These are phyloP conservation scores for Aplidium turbinatum DNA, from an alignment of 23 tunicate genomes.

Conservation along the genomic window DNA sequence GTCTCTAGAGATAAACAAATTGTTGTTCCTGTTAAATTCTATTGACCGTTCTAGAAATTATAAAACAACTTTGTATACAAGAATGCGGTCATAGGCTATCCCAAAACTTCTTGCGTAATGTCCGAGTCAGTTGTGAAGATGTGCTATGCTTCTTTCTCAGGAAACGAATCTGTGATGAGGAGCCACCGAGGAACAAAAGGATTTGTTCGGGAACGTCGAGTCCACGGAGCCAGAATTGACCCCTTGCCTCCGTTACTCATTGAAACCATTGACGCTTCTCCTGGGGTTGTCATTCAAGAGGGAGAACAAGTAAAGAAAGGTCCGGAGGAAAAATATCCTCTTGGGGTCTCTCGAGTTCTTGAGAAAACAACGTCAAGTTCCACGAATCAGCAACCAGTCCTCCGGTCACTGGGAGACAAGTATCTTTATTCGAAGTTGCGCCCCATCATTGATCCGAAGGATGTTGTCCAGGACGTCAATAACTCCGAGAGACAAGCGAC, in stretches of 20 bases:
- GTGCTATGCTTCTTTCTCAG: no score
- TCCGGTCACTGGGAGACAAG: slow-evolving; percentile 34
- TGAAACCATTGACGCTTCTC: slow-evolving; percentile 89
- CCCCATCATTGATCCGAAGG: slow-evolving; percentile 30
- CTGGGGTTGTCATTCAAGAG: slow-evolving; percentile 86
- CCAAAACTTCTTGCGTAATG: no score
- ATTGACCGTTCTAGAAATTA: no score
- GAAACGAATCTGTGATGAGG: no score
- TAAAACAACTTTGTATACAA: no score
- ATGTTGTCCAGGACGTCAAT: slow-evolving; percentile 37
- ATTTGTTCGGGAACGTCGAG: neutral
- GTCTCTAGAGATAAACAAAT: no score
- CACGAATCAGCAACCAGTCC: neutral
- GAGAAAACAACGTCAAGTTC: slow-evolving; percentile 16
- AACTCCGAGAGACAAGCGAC: no score
- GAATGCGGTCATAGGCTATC: no score
- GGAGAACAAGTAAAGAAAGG: slow-evolving; percentile 76
- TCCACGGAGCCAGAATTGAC: slow-evolving; percentile 36
- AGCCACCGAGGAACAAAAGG: no score
- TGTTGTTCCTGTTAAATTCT: no score
- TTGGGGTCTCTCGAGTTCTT: slow-evolving; percentile 15
- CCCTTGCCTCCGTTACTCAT: slow-evolving; percentile 88
- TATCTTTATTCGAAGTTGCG: neutral
- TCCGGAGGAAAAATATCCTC: slow-evolving; percentile 42
- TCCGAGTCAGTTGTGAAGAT: no score